Conservation (phyloP, 2,113 vertebrate species). For the Geococcyx californianus region DNA sequence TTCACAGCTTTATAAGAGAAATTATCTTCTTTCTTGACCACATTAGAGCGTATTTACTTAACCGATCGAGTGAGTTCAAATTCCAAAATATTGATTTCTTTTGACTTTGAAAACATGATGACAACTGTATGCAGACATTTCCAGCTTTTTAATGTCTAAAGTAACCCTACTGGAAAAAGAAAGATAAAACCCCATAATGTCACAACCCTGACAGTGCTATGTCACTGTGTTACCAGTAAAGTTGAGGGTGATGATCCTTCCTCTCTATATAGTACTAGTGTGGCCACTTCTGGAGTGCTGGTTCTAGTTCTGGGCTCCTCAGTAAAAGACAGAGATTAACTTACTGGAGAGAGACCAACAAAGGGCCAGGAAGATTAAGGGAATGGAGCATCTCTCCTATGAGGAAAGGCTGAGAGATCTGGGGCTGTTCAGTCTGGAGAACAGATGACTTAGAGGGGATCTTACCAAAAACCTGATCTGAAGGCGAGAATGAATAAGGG, state of each 20-base stretch:
- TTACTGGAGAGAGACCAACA: no score
- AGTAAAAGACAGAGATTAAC: neutral
- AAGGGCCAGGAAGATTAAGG: neutral
- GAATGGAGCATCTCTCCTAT: neutral
- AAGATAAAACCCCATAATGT: neutral
- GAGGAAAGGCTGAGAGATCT: neutral
- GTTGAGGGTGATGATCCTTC: neutral
- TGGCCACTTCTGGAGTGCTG: neutral
- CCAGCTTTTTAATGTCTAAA: neutral
- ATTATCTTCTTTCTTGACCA: neutral
- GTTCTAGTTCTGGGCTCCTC: neutral
- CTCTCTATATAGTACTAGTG: neutral
- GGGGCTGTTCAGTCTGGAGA: neutral
- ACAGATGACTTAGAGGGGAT: neutral
- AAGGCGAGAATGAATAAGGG: neutral
- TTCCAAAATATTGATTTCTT: neutral
- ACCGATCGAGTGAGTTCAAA: neutral
- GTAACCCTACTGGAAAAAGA: neutral
- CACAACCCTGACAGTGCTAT: neutral
- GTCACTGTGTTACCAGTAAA: neutral
- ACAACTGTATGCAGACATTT: neutral
- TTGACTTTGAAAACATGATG: neutral
- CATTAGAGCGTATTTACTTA: neutral
- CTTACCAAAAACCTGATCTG: neutral
- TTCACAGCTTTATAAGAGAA: neutral